phyloP scores from a whole-genome alignment of 2,888 invertebrate genomes.

The Miltochrista miniata region DNA sequence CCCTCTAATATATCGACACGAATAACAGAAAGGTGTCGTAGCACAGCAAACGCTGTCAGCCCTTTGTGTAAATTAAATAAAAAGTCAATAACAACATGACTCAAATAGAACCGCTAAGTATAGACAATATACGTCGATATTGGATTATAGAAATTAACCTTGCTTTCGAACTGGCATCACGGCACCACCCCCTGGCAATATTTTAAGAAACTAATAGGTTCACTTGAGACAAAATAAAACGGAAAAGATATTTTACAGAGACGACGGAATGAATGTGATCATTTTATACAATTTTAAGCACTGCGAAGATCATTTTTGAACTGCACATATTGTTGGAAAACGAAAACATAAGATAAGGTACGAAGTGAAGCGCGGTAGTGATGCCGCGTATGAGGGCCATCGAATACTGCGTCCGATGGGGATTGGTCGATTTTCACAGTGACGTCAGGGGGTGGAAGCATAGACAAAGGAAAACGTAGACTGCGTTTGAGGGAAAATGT shows the following conservation, averaged over 20 bases:
- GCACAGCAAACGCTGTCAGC: conserved; percentile 35
- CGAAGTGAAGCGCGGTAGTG: conserved; percentile 67
- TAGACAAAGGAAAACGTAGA: conserved; percentile 69
- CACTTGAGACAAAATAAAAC: conserved; percentile 64
- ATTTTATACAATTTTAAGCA: conserved; percentile 72
- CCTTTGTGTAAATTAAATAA: conserved; percentile 45
- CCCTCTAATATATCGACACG: conserved; percentile 55
- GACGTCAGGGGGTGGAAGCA: conserved; percentile 84
- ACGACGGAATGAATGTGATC: conserved; percentile 50
- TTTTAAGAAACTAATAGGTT: conserved; percentile 62
- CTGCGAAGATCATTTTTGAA: conserved; percentile 62
- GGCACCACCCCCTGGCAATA: conserved; percentile 80
- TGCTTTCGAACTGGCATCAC: conserved; percentile 90
- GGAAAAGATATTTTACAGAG: conserved; percentile 63
- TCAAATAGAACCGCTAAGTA: conserved; percentile 20
- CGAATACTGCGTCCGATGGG: conserved; percentile 76
- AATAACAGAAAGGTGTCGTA: conserved; percentile 56
- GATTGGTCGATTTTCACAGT: conserved; percentile 86
- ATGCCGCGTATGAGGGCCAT: conserved; percentile 69
- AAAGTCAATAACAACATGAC: conserved; percentile 33
- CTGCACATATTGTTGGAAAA: conserved; percentile 66
- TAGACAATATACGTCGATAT: conserved; percentile 29
- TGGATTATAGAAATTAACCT: conserved; percentile 79
- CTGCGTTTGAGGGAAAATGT: conserved; percentile 55
- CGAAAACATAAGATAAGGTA: conserved; percentile 74